These are phyloP conservation scores for Pipistrellus nathusii DNA, from an alignment of 2,797 vertebrate species.

Conservation along the genomic window DNA sequence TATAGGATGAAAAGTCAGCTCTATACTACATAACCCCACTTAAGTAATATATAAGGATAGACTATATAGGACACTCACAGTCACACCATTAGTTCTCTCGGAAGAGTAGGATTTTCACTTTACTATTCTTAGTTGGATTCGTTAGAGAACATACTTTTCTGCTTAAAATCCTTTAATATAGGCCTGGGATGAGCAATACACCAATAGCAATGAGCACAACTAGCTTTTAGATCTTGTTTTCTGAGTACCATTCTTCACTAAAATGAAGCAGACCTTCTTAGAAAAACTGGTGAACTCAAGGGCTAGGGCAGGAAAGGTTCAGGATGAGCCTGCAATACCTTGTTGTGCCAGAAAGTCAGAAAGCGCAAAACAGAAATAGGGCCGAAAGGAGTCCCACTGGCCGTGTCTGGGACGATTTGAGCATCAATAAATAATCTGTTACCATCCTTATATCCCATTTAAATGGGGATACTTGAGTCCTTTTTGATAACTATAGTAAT, in stretches of 20 bases:
- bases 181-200: neutral
- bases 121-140: neutral
- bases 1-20: neutral
- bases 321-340: neutral
- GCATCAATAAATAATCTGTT: neutral
- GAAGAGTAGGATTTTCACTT: neutral
- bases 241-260: slow-evolving; percentile 1
- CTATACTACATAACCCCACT: neutral
- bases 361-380: neutral
- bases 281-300: neutral
- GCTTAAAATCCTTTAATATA: neutral
- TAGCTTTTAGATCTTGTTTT: neutral
- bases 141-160: neutral
- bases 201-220: neutral
- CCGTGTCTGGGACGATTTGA: neutral
- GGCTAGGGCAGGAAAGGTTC: too few species aligned
- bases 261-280: neutral
- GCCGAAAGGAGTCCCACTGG: neutral
- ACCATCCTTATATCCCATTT: neutral
- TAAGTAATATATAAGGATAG: neutral
- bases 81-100: neutral
- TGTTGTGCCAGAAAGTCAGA: neutral
- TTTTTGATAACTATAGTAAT: neutral
- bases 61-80: neutral
- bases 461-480: neutral